Evolutionary conservation across 2,797 vertebrate genomes (phyloP), one percentile per base, ranked within the genome.

Genomic region (Scleropages formosus): DNA sequence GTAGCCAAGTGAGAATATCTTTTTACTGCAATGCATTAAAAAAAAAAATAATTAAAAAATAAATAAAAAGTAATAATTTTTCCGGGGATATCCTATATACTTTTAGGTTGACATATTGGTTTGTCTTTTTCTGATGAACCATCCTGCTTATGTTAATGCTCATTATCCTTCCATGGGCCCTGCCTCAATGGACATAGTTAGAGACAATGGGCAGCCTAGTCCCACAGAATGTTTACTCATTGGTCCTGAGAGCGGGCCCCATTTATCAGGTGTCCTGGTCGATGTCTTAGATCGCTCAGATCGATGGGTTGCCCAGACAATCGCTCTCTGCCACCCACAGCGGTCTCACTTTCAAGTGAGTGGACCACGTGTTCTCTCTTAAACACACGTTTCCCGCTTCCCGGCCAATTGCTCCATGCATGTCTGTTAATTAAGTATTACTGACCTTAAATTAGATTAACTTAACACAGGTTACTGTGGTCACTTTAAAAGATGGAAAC

Each of bases 401-500:
- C 90, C 89, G 88, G 89, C 91, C 92, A 94, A 90, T 97, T 95
- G 96, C 94, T 96, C 94, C 95, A 91, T 85, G 90, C 93, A 93
- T 94, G 95, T 98, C 96, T 97, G 95, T 97, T 98, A 98, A 98
- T 98, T 96, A 98, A 96, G 93, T 91, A 94, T 95, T 96, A 98
- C 97, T 93, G 96, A 98, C 97, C 94, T 88, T 90, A 92, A 93
- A 96, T 98, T 97, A 95, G 97, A 96, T 97, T 96, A 96, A 96
- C 93, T 97, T 97, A 97, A 96, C 90, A 89, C 91, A 87, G 94
- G 93, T 86, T 91, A 91, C 89, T 84, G 85, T 85, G 87, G 82
- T 81, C 53, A 78, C 77, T 85, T 73, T 56, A 24, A 84, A 80
- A 78, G 76, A 77, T 77, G 79, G 76, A 72, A 75, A 77, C 76